Evolutionary conservation across 2,797 vertebrate genomes (phyloP).

Genomic region (Dryobates pubescens): DNA sequence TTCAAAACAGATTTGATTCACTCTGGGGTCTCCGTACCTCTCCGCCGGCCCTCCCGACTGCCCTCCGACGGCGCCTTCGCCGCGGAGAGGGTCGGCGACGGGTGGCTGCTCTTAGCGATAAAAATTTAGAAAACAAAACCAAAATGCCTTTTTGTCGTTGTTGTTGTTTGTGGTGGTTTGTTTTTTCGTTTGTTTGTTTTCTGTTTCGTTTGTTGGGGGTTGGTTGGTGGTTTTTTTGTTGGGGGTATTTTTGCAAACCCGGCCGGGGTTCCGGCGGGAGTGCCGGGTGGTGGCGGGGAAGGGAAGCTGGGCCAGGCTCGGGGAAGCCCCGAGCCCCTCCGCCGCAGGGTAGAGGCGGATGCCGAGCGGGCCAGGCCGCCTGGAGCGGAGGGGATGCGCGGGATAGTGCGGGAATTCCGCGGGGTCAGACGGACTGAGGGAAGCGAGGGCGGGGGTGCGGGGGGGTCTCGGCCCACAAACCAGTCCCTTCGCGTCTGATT

Average conservation of each 20-base stretch:
- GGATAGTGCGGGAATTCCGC: neutral
- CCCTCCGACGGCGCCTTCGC: neutral
- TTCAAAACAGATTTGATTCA: constrained; percentile 65
- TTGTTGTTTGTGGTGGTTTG: no score
- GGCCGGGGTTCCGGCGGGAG: neutral
- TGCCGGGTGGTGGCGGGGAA: neutral
- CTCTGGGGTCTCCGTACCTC: constrained; percentile 15
- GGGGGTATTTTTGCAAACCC: constrained; percentile 17
- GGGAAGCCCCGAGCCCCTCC: neutral
- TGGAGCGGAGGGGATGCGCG: neutral
- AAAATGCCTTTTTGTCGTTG: no score
- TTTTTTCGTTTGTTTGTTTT: no score
- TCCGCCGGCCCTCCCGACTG: neutral
- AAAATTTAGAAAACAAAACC: neutral
- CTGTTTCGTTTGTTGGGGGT: no score
- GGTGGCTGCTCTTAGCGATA: constrained; percentile 17
- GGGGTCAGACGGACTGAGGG: neutral
- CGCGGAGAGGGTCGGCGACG: neutral
- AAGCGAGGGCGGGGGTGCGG: neutral
- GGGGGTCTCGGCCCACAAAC: constrained; percentile 67
- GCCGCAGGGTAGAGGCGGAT: constrained; percentile 38
- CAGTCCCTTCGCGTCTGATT: constrained; percentile 75
- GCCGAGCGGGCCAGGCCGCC: constrained; percentile 7
- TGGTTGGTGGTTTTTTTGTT: no score
- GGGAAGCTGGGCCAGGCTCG: neutral